These are phyloP conservation scores for Metaphire vulgaris DNA, from an alignment of 1,140 invertebrate genomes.

Conservation along the genomic window DNA sequence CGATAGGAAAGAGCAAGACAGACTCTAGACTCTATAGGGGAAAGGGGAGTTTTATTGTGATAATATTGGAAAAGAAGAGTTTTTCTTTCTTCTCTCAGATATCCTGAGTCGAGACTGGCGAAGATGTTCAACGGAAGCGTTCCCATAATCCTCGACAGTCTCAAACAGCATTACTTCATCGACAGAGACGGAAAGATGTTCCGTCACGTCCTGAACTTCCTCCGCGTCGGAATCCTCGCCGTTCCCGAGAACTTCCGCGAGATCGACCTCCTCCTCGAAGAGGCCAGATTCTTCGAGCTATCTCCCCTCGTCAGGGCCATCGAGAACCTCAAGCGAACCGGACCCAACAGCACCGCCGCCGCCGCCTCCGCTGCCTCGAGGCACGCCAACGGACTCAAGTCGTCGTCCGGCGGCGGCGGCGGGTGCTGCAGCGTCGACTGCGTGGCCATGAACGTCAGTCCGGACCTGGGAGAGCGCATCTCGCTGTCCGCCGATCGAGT, in stretches of 20 bases:
- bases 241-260: conserved; percentile 81
- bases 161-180: conserved; percentile 98
- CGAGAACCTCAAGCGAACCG: conserved; percentile 59
- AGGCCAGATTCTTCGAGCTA: conserved; percentile 87
- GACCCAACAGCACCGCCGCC: no score
- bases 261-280: conserved; percentile 80
- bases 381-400: no score
- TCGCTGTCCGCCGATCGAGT: conserved; percentile 73
- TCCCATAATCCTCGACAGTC: conserved; percentile 87
- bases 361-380: no score
- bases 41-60: no score
- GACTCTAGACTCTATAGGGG: no score
- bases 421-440: conserved; percentile 58
- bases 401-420: background rate
- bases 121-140: conserved; percentile 93
- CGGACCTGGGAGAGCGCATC: conserved; percentile 77
- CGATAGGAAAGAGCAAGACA: no score
- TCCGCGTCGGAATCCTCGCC: conserved; percentile 78
- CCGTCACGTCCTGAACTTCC: conserved; percentile 88
- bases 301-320: conserved; percentile 60
- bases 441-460: conserved; percentile 77
- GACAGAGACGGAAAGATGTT: conserved; percentile 93
- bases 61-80: no score
- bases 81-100: no score
- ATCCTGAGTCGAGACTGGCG: conserved; percentile 81